phyloP scores from a whole-genome alignment of 2,797 vertebrate species.

The Eleutherodactylus coqui region DNA sequence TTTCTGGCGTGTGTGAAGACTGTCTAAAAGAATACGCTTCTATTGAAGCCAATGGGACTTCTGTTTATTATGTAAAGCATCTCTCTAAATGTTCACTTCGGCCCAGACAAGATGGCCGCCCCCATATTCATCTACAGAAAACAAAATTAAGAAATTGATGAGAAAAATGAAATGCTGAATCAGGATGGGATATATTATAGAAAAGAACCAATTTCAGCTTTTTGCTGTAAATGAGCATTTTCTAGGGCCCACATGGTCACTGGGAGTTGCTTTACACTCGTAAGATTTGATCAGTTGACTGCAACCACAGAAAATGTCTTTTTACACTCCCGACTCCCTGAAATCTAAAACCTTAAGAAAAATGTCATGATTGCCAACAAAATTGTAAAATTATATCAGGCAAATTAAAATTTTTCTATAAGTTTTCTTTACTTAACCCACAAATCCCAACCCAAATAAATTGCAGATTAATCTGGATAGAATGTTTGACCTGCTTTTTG shows the following conservation, averaged over 20 bases:
- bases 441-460: slow-evolving; percentile 19
- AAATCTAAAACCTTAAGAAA: slow-evolving; percentile 32
- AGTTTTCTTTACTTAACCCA: slow-evolving; percentile 10
- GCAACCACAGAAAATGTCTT: background rate
- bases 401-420: background rate
- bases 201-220: background rate
- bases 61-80: too few species aligned
- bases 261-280: background rate
- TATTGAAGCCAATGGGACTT: too few species aligned
- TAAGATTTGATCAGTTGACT: background rate
- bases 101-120: too few species aligned
- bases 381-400: slow-evolving; percentile 22
- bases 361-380: slow-evolving; percentile 2
- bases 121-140: too few species aligned
- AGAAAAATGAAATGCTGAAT: background rate
- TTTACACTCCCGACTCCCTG: background rate
- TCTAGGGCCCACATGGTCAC: background rate
- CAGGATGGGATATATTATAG: background rate
- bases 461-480: background rate
- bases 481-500: slow-evolving; percentile 16
- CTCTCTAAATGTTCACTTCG: too few species aligned
- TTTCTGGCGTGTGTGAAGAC: too few species aligned
- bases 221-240: background rate
- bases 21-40: too few species aligned
- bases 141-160: too few species aligned